phyloP scores from a whole-genome alignment of 2,113 vertebrate genomes.

The Oostethus manadensis region DNA sequence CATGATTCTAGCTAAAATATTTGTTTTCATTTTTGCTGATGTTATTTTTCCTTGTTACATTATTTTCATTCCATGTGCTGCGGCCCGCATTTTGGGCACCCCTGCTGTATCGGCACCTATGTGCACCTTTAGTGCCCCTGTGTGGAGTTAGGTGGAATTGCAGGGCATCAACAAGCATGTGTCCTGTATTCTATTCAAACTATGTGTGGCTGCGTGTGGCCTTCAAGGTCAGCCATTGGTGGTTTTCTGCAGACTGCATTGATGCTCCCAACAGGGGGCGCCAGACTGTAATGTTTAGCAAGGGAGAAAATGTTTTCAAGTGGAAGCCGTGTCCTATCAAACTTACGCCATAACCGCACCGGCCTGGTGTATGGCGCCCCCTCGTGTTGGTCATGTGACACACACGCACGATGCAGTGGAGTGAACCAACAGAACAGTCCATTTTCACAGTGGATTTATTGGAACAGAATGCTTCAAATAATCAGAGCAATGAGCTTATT shows the following conservation, averaged over 20 bases:
- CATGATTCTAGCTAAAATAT: neutral
- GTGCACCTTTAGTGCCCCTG: constrained; percentile 34
- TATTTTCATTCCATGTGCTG: no score
- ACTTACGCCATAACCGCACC: neutral
- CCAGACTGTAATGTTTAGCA: neutral
- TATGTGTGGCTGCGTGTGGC: no score
- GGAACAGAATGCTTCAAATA: no score
- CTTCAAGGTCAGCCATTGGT: no score
- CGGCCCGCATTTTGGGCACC: no score
- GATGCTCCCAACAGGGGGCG: constrained; percentile 12
- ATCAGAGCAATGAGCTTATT: no score
- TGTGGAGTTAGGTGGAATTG: constrained; percentile 15
- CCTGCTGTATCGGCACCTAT: neutral
- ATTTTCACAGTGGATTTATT: no score
- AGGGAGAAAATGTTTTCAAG: neutral
- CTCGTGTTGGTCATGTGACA: constrained; percentile 19
- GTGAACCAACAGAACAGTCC: no score
- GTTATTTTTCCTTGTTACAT: no score
- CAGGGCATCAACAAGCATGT: constrained; percentile 16
- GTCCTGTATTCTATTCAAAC: no score
- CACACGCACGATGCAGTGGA: no score
- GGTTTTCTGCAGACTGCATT: no score
- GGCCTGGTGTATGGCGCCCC: constrained; percentile 48
- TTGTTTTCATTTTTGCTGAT: neutral
- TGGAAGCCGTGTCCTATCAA: neutral